These are phyloP conservation scores for Cossypha heuglini DNA, from an alignment of 2,797 vertebrate species.

Conservation along the genomic window DNA sequence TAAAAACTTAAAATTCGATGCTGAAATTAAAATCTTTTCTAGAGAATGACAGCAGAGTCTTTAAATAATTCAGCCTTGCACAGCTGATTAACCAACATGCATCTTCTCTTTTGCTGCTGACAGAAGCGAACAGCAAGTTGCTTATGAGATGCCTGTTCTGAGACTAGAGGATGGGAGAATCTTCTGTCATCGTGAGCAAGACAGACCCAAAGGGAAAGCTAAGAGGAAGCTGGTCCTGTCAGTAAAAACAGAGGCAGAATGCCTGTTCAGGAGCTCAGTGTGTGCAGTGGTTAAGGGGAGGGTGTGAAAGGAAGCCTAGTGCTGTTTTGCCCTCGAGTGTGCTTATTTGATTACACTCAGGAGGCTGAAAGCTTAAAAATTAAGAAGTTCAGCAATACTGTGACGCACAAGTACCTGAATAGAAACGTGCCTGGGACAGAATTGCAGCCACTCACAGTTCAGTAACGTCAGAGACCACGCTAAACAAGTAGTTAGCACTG, in stretches of 20 bases:
- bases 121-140: background rate
- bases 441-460: background rate
- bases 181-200: background rate
- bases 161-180: background rate
- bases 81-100: slow-evolving; percentile 66
- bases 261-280: background rate
- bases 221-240: background rate
- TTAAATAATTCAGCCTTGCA: slow-evolving; percentile 71
- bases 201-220: background rate
- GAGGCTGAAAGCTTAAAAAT: background rate
- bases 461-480: background rate
- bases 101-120: slow-evolving; percentile 1
- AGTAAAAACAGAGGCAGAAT: background rate
- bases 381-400: background rate
- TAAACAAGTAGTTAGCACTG: background rate
- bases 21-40: slow-evolving; percentile 72
- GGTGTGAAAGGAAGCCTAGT: background rate
- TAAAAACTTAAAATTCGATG: slow-evolving; percentile 76
- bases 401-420: background rate
- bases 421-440: background rate
- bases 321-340: background rate
- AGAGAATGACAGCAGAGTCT: slow-evolving; percentile 63
- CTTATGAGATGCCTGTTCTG: background rate
- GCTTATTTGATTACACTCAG: background rate
- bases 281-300: background rate